These are phyloP conservation scores for Chloroceryle amazona DNA, from an alignment of 2,797 vertebrate genomes.

Conservation along the genomic window DNA sequence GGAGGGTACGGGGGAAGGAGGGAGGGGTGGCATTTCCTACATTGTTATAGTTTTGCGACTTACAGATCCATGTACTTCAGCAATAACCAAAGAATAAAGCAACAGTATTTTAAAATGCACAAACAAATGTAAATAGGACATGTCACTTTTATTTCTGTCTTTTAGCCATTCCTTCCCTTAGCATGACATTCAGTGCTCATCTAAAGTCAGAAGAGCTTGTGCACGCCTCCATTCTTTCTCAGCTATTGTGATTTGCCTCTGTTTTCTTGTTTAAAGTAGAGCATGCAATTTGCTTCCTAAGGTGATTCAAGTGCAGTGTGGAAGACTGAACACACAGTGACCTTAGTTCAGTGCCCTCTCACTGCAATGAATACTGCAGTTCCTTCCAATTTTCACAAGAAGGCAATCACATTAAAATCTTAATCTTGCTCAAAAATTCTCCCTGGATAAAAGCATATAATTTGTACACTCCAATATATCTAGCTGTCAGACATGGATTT, in stretches of 20 bases:
- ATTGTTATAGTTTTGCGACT: background rate
- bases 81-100: constrained; percentile 27
- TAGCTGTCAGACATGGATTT: constrained; percentile 70
- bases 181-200: background rate
- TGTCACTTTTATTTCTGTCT: constrained; percentile 28
- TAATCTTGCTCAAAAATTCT: constrained; percentile 74
- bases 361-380: constrained; percentile 49
- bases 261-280: constrained; percentile 63
- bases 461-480: constrained; percentile 65
- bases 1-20: background rate
- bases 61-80: constrained; percentile 39
- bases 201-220: constrained; percentile 25
- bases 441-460: constrained; percentile 75
- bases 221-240: background rate
- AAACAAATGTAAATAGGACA: constrained; percentile 41
- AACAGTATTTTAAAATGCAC: constrained; percentile 50
- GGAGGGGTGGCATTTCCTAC: background rate
- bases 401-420: constrained; percentile 78
- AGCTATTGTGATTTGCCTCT: constrained; percentile 8
- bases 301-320: constrained; percentile 26
- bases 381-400: constrained; percentile 76
- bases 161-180: constrained; percentile 12
- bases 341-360: constrained; percentile 60
- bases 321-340: constrained; percentile 40
- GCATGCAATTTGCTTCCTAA: constrained; percentile 41